Evolutionary conservation across 64 coral and sea anemone genomes (phyloP), one percentile per base, ranked within the genome.

Genomic region (Trachythela sp.): DNA sequence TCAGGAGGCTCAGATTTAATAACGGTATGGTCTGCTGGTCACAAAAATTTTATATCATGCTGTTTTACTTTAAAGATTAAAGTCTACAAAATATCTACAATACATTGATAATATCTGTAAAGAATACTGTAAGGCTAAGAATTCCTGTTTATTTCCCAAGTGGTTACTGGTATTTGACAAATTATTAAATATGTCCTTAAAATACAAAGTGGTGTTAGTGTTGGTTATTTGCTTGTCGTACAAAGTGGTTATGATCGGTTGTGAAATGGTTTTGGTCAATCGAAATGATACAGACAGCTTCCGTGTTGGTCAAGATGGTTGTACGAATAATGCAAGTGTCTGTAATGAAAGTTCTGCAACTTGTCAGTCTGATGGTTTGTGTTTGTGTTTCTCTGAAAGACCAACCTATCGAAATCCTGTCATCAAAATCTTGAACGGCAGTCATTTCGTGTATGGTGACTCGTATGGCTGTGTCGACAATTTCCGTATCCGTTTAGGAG

Each of bases 261-360:
- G 34, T 80, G 9, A 80, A 80, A 29, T 80, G 75, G 13, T 10
- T 80, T 80, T 80, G 30, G 75, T 80, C 2, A 36, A 14, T 35
- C 8, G 75, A 80, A 80, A 80, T 39, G 75, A 13, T 35, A 80
- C 75, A 18, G 75, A 80, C 75, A 37, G 34, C 75, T 80, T 80
- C 75, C 75, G 75, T 80, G 30, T 80, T 80, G 75, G 75, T 1
- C 9, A 80, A 38, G 34, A 38, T 80, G 75, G 75, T 2, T 80
- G 75, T 37, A 80, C 9, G 8, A 39, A 80, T 13, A 36, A 80
- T 80, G 17, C 35, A 52, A 15, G 49, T 52, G n/a, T n/a, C 35
- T 80, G 75, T 80, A 30, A n/a, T 8, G n/a, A n/a, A n/a, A 80
- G 4, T 36, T 35, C 33, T 10, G 4, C 75, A 20, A 80, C 75